phyloP scores from a whole-genome alignment of 2,797 vertebrate genomes.

The Dromococcyx pavoninus region DNA sequence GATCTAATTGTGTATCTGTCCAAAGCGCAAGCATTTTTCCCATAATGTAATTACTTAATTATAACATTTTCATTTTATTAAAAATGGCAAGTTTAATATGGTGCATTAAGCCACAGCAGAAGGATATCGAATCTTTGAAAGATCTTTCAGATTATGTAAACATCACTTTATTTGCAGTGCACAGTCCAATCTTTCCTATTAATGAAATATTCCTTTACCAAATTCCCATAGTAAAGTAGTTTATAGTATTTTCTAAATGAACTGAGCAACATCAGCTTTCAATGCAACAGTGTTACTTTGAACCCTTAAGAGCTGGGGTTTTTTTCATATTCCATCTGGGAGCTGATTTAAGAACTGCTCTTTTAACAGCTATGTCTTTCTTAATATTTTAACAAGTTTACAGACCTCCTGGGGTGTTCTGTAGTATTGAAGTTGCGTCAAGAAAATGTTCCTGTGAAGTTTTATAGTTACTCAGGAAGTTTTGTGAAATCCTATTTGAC shows the following conservation, averaged over 20 bases:
- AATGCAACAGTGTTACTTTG: conserved; percentile 52
- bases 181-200: conserved; percentile 65
- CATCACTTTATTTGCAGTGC: conserved; percentile 59
- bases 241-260: conserved; percentile 69
- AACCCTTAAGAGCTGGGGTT: conserved; percentile 32
- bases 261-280: conserved; percentile 41
- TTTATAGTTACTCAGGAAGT: not conserved
- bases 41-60: conserved; percentile 10
- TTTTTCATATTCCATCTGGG: conserved; percentile 58
- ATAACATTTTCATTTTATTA: conserved; percentile 26
- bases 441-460: not conserved
- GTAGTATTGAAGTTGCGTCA: not conserved
- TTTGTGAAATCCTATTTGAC: not conserved
- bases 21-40: not conserved
- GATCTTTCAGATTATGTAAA: conserved; percentile 64
- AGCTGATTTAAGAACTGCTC: conserved; percentile 59
- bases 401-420: conserved; percentile 14
- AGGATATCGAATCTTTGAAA: conserved; percentile 56
- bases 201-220: conserved; percentile 69
- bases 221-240: conserved; percentile 66
- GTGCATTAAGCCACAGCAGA: conserved; percentile 21
- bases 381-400: conserved; percentile 70
- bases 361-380: conserved; percentile 69
- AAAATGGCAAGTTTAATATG: conserved; percentile 37
- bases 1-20: not conserved